Base-by-base conservation (phyloP, 2,113 vertebrate species). In the Mustelus asterias region DNA sequence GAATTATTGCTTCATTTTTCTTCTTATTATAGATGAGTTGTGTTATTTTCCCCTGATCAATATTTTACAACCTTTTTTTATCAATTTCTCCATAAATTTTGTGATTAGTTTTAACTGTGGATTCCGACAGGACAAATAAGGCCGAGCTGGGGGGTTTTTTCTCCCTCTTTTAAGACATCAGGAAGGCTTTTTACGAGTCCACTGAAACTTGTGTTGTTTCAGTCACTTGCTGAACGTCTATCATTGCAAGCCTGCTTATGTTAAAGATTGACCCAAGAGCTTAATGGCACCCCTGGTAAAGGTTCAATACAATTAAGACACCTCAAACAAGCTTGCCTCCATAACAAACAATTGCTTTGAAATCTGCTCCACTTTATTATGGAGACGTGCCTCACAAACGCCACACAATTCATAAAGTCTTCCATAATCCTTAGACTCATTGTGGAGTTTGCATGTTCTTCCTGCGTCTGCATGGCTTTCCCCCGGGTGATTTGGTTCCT, bases 1-100 rank as follows among this genome's bases (percentile, higher is more conserved):
- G 98, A 99, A 99, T 99, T 99, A 99, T 99, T 98, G 98, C 98
- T 99, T 99, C 98, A 99, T 99, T 99, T 99, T 98, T 98, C 98
- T 98, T 98, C 98, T 99, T 98, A 98, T 99, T 98, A 99, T 98
- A 99, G 98, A 99, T 99, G 98, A 99, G 97, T 98, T 98, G 98
- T 98, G 97, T 98, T 98, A 98, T 98, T 98, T 98, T 98, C 97
- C 97, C 97, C 97, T 96, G 98, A 99, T 99, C 99, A 97, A 99
- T 99, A 99, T 98, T 98, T 98, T 99, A 99, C 99, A 99, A 99
- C 98, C 98, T 99, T 98, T 98, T 99, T 99, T 99, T 99, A 99
- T 99, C 99, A 98, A 98, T 98, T 99, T 99, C 98, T 99, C 99
- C 98, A 99, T 99, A 99, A 99, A 99, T 98, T 98, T 98, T 97